Percentiles rank a stretch among this genome's conserved stretches.
Conservation (phyloP, 1,140 invertebrate species). For the Holotrichia oblita region DNA sequence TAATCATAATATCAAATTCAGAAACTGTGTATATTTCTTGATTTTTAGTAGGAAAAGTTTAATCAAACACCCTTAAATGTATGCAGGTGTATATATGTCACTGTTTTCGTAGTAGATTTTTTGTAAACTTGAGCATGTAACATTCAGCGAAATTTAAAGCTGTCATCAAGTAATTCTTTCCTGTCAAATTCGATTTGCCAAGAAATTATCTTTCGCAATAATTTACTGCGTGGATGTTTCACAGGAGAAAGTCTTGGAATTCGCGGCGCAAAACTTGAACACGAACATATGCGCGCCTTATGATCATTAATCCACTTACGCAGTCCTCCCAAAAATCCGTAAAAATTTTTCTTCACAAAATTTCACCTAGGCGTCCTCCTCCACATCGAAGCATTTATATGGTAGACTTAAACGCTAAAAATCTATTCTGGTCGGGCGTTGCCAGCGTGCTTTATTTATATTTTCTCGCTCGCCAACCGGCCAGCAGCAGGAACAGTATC, state of each 20-base stretch:
- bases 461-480: neutral
- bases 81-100: no score
- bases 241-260: neutral
- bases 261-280: neutral
- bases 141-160: neutral
- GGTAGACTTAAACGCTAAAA: neutral
- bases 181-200: neutral
- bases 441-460: slow-evolving; percentile 25
- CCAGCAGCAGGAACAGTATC: neutral
- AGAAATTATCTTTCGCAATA: neutral
- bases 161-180: neutral
- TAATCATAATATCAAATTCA: no score
- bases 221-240: neutral
- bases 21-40: no score
- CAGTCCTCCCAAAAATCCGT: neutral
- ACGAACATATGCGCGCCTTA: neutral
- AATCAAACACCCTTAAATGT: no score
- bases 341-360: neutral
- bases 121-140: no score
- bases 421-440: slow-evolving; percentile 19
- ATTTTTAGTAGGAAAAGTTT: no score
- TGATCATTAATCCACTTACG: neutral
- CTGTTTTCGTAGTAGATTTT: no score
- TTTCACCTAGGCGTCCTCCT: neutral
- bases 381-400: neutral